Evolutionary conservation across 2,888 invertebrate genomes (phyloP).

Genomic region (Terebella lapidaria): DNA sequence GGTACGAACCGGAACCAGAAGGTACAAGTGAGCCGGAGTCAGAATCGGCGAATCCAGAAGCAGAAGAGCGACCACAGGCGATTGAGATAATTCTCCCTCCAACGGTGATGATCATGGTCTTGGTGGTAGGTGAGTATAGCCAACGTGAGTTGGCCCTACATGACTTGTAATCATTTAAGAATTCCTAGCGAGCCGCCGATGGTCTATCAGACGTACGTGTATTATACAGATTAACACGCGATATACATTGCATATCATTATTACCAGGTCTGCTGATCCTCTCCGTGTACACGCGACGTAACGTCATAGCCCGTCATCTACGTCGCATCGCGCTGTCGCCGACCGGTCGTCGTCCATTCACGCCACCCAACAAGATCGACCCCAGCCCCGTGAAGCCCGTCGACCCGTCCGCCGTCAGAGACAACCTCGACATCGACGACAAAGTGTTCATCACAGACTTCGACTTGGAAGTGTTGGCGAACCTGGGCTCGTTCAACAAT

Average conservation of each 20-base stretch:
- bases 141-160: too few species aligned
- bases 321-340: background rate
- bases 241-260: too few species aligned
- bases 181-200: background rate
- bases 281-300: background rate
- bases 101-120: background rate
- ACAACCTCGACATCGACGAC: slow-evolving; percentile 1
- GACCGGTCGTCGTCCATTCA: background rate
- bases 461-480: slow-evolving; percentile 32
- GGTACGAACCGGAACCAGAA: background rate
- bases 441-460: slow-evolving; percentile 28
- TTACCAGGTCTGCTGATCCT: background rate
- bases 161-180: background rate
- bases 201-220: background rate
- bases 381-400: slow-evolving; percentile 1
- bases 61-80: background rate
- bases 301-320: background rate
- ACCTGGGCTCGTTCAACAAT: slow-evolving; percentile 27
- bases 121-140: background rate
- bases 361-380: background rate
- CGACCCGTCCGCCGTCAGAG: background rate
- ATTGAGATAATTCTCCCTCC: background rate
- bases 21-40: background rate
- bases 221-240: too few species aligned
- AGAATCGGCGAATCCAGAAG: slow-evolving; percentile 3